Percentiles rank a stretch among this genome's conserved stretches.
Evolutionary conservation across 2,113 vertebrate genomes (phyloP).

Genomic region (Zosterops japonicus): DNA sequence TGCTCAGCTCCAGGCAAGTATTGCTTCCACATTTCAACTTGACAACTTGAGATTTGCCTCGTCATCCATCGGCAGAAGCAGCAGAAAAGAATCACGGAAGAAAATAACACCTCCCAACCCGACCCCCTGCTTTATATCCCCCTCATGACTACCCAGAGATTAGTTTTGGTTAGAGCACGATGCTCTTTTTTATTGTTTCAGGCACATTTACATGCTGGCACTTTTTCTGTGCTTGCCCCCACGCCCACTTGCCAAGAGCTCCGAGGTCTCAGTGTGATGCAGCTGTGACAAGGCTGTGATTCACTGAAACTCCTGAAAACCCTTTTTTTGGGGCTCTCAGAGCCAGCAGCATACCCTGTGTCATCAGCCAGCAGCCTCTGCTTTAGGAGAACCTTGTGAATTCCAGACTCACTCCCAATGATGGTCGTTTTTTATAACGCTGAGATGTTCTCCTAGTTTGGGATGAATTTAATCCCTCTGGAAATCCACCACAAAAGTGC

Average conservation of each 20-base stretch:
- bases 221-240: background rate
- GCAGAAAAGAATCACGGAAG: background rate
- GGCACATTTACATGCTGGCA: background rate
- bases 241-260: background rate
- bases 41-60: background rate
- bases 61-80: background rate
- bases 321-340: background rate
- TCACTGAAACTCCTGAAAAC: background rate
- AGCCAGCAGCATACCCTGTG: background rate
- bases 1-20: background rate
- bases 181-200: background rate
- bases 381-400: background rate
- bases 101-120: background rate
- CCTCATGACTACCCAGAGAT: background rate
- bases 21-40: conserved; percentile 2
- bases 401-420: background rate
- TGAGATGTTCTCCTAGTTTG: background rate
- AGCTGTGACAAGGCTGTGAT: background rate
- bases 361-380: background rate
- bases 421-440: background rate
- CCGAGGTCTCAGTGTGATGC: background rate
- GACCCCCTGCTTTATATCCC: background rate
- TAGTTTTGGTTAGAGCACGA: background rate
- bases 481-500: background rate
- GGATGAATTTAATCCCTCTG: background rate